These are phyloP conservation scores for Muraenolepis orangiensis DNA, from an alignment of 2,797 vertebrate genomes.

Conservation along the genomic window DNA sequence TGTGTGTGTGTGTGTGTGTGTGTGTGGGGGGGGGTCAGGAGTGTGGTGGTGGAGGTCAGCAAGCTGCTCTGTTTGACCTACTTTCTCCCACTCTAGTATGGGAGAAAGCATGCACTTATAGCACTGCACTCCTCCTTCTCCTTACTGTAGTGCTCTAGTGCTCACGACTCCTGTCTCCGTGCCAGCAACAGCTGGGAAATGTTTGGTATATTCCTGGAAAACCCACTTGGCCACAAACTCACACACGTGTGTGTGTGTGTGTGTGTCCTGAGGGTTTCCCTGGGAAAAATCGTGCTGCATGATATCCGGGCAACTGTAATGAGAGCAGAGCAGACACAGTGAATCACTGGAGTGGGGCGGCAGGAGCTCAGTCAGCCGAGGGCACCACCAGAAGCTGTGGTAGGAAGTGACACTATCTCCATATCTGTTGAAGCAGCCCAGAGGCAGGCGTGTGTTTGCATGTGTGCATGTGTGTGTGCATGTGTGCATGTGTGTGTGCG, in stretches of 20 bases:
- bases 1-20: background rate
- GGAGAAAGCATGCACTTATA: background rate
- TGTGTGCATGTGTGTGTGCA: too few species aligned
- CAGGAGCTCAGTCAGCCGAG: too few species aligned
- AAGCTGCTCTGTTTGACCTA: background rate
- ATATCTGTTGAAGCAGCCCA: background rate
- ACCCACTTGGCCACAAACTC: background rate
- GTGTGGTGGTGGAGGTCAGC: constrained; percentile 13
- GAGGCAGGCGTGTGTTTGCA: background rate
- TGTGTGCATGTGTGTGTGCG: too few species aligned
- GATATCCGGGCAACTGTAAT: background rate
- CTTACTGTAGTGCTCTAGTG: background rate
- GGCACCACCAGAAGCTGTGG: too few species aligned
- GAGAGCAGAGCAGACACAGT: background rate
- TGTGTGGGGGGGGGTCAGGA: background rate
- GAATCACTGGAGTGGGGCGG: background rate
- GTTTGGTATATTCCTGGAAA: constrained; percentile 25
- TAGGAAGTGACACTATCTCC: background rate
- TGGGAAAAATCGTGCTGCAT: background rate
- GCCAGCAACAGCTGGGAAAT: constrained; percentile 14
- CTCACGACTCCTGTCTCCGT: background rate
- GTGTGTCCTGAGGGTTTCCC: background rate
- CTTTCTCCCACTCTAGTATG: background rate
- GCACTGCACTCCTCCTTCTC: background rate
- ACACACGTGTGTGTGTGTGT: background rate